Base-by-base conservation (phyloP, 2,797 vertebrate genomes). In the Anabacerthia variegaticeps region DNA sequence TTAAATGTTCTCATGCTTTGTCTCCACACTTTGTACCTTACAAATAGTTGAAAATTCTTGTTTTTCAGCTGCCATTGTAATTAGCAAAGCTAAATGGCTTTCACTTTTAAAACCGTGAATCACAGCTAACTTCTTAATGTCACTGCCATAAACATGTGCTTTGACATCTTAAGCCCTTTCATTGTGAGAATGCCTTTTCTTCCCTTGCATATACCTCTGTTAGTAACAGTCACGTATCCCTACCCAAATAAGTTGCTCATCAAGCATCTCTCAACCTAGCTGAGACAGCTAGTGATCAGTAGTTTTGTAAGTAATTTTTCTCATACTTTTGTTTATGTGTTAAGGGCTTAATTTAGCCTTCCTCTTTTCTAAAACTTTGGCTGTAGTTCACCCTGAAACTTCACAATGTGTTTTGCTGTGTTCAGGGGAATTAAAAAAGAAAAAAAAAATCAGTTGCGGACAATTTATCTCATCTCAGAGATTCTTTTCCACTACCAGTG, bases 41-140 rank as follows among this genome's bases (percentile, higher is more conserved):
- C 92, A 93, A 94, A 92, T 49, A 88, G 62, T 61, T 94, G 51
- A 69, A 62, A 91, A 86, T 88, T 85, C 56, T 82, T 93, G 2
- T 91, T 91, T 94, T 88, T 49, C 76, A 76, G 44, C 77, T 93
- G 69, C 89, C 91, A 81, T 41, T 73, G 23, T 86, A 88, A 88
- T 94, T 88, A 94, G 51, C 62, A 90, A 88, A 92, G 65, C 59
- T 93, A 76, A 93, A 92, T 81, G 1, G 37, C 52, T 86, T 90
- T 56, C 66, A 24, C 59, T 78, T 93, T 84, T 92, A 82, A 84
- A 86, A 17, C n/a, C 0, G 0, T 92, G 85, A 88, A 84, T 94
- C 79, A 79, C 62, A 84, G 55, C 52, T 84, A 91, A 84, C 76
- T 81, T 75, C 75, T 83, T 69, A 84, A 88, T 54, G 66, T 65